Evolutionary conservation across 1,140 invertebrate genomes (phyloP).

Genomic region (Battus philenor): DNA sequence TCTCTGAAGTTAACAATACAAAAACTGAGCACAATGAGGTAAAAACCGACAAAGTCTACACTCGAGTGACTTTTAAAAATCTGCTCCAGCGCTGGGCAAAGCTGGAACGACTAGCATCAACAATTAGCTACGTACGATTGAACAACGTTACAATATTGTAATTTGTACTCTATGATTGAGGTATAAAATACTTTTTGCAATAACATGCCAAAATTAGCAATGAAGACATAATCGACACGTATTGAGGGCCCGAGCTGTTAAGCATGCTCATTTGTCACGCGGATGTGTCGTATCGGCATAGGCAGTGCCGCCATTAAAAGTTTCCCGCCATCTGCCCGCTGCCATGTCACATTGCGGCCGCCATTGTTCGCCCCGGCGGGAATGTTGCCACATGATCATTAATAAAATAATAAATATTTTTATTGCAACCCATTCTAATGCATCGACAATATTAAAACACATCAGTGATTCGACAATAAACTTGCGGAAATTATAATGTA

Average conservation of each 20-base stretch:
- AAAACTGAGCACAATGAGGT: constrained; percentile 15
- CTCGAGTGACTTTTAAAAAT: constrained; percentile 41
- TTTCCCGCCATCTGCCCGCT: constrained; percentile 54
- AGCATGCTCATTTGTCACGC: constrained; percentile 68
- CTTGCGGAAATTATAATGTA: no score
- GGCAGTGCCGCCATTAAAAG: constrained; percentile 57
- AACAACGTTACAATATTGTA: constrained; percentile 57
- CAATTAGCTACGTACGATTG: constrained; percentile 70
- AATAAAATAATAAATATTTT: no score
- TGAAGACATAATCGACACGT: constrained; percentile 53
- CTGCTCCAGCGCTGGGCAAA: constrained; percentile 15
- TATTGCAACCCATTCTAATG: no score
- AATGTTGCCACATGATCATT: no score
- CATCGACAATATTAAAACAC: no score
- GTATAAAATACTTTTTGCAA: no score
- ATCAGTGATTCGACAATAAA: no score
- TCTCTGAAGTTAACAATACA: no score
- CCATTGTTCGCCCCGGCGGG: no score
- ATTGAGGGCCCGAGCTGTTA: constrained; percentile 61
- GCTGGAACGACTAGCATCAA: constrained; percentile 53
- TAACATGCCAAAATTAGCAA: constrained; percentile 27
- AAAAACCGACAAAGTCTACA: constrained; percentile 26
- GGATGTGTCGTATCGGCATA: constrained; percentile 58
- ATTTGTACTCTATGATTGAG: constrained; percentile 42
- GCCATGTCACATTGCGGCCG: constrained; percentile 39